Evolutionary conservation across 2,113 vertebrate species (phyloP).

Genomic region (Nymphicus hollandicus): DNA sequence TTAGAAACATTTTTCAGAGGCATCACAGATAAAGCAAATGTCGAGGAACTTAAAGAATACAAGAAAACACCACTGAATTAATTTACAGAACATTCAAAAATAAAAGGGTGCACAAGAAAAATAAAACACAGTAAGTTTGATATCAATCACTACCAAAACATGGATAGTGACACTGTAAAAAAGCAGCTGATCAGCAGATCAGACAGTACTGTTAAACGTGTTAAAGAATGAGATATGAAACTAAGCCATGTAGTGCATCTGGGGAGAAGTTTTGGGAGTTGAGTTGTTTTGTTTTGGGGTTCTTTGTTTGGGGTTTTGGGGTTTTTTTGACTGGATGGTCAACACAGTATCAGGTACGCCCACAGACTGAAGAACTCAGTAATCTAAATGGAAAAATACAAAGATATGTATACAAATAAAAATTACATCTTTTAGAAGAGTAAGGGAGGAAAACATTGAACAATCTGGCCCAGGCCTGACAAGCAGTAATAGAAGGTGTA

Average conservation of each 20-base stretch:
- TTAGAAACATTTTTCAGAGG: background rate
- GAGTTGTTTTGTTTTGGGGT: background rate
- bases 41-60: background rate
- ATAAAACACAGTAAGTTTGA: background rate
- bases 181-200: background rate
- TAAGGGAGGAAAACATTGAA: background rate
- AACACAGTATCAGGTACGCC: background rate
- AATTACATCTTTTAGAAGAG: background rate
- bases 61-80: background rate
- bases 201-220: background rate
- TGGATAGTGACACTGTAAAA: background rate
- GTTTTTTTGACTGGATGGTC: background rate
- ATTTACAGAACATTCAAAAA: background rate
- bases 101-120: background rate
- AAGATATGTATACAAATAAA: background rate
- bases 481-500: background rate
- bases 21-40: background rate
- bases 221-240: background rate
- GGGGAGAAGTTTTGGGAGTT: background rate
- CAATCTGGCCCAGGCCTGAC: background rate
- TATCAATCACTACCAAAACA: background rate
- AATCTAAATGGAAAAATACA: background rate
- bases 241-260: background rate
- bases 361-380: background rate
- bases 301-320: background rate